phyloP scores from a whole-genome alignment of 2,888 invertebrate genomes.

The Nemoura dubitans region DNA sequence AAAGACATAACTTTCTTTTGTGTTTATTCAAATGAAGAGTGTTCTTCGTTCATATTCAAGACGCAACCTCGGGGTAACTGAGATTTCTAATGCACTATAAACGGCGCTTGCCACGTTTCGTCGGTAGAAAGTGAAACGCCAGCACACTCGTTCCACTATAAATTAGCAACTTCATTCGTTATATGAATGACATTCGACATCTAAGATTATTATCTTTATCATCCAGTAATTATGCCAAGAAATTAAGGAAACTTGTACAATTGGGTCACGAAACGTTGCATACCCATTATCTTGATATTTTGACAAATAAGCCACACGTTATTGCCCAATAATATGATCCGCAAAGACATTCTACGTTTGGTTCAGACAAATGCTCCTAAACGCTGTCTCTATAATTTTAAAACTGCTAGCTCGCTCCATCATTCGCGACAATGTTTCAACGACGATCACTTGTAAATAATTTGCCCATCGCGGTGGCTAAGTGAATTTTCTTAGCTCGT shows the following conservation, averaged over 20 bases:
- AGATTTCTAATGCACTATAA: constrained; percentile 17
- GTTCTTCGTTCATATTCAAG: constrained; percentile 18
- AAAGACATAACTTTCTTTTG: constrained; percentile 29
- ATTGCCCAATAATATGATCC: too few species aligned
- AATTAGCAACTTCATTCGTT: neutral
- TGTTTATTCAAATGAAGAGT: constrained; percentile 17
- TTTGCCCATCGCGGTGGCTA: neutral
- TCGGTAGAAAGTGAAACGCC: neutral
- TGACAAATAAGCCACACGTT: too few species aligned
- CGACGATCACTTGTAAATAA: constrained; percentile 35
- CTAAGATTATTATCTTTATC: neutral
- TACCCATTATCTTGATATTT: too few species aligned
- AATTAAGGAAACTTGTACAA: too few species aligned
- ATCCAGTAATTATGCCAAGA: too few species aligned
- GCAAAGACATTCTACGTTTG: too few species aligned
- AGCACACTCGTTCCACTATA: neutral
- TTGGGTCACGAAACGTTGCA: too few species aligned
- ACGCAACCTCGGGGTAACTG: constrained; percentile 1
- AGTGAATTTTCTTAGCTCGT: constrained; percentile 31
- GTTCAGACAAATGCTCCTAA: too few species aligned
- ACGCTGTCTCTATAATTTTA: neutral
- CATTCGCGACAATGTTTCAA: neutral
- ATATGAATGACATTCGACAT: neutral
- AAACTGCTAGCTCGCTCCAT: neutral
- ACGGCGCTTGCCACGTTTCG: neutral